Base-by-base conservation (phyloP, 2,888 invertebrate genomes). In the Scrobipalpa costella region DNA sequence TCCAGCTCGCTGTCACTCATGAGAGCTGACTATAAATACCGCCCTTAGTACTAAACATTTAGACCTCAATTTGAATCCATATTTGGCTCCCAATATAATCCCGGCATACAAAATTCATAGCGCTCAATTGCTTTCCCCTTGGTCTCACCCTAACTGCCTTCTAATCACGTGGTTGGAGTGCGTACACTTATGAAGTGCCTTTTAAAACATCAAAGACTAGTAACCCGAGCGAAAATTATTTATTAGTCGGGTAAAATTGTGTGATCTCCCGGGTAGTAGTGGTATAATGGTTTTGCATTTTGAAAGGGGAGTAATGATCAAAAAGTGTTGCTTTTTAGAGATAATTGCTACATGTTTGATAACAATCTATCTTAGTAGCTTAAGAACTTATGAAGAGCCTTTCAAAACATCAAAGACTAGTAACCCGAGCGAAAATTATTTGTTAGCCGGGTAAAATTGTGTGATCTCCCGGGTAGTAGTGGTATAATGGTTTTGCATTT, bases 141-240 rank as follows among this genome's bases (percentile, higher is more conserved):
- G 58, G 59, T 61, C 63, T 61, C 71, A 66, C 74, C 75, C 76
- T 81, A 84, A 85, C 81, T 82, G 77, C 80, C 83, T 79, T 81
- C 84, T 86, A 87, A 88, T 88, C 85, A 84, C 76, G 82, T 75
- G 79, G 75, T 78, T 77, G 68, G 76, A 83, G 83, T 76, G 78
- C 78, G 81, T 76, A 78, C 81, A 81, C 80, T 82, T 78, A 80
- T 78, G 79, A 82, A 88, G 85, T 84, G 81, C 81, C 84, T 84
- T 83, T 85, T 84, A 75, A 79, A 78, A 88, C 85, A 86, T 88
- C 88, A 89, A 89, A 89, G 84, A 62, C 69, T 75, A 66, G 64
- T 70, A 68, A 73, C 73, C 71, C 69, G 68, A 70, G 75, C 71
- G 74, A 80, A 83, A 81, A 82, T 84, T 79, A 84, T 83, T 84